A percentile compares a stretch with the other conserved stretches of the same genome.
Conservation (phyloP, 1,140 invertebrate genomes). For the Aphelinus atriplicis region DNA sequence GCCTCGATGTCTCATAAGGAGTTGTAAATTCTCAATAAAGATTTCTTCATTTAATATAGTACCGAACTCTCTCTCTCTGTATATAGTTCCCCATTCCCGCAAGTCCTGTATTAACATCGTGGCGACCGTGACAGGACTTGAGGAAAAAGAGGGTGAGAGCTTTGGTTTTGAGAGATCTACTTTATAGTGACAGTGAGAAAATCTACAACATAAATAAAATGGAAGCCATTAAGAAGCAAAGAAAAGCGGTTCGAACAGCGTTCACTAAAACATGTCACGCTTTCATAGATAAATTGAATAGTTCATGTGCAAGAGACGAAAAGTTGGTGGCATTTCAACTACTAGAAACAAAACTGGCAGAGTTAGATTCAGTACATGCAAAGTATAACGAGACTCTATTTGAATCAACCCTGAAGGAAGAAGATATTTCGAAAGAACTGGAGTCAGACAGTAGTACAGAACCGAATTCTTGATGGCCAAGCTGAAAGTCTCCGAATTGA, state of each 20-base stretch:
- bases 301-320: conserved; percentile 1
- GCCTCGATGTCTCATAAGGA: too few relatives aligned
- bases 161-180: too few relatives aligned
- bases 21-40: too few relatives aligned
- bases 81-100: too few relatives aligned
- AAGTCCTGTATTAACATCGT: too few relatives aligned
- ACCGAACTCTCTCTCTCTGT: too few relatives aligned
- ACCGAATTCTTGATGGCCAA: background rate
- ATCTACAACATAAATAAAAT: background rate
- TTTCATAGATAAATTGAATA: background rate
- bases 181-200: too few relatives aligned
- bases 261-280: conserved; percentile 11
- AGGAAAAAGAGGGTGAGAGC: too few relatives aligned
- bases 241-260: conserved; percentile 7
- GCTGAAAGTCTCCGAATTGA: background rate
- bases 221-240: conserved; percentile 22
- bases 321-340: conserved; percentile 19
- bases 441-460: conserved; percentile 6
- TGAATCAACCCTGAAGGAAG: background rate
- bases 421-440: background rate
- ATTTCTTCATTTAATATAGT: too few relatives aligned
- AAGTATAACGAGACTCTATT: conserved; percentile 5
- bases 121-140: too few relatives aligned
- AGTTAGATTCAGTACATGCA: conserved; percentile 14
- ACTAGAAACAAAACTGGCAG: conserved; percentile 18